phyloP scores from a whole-genome alignment of 1,140 invertebrate species.

The Bacillus rossius region DNA sequence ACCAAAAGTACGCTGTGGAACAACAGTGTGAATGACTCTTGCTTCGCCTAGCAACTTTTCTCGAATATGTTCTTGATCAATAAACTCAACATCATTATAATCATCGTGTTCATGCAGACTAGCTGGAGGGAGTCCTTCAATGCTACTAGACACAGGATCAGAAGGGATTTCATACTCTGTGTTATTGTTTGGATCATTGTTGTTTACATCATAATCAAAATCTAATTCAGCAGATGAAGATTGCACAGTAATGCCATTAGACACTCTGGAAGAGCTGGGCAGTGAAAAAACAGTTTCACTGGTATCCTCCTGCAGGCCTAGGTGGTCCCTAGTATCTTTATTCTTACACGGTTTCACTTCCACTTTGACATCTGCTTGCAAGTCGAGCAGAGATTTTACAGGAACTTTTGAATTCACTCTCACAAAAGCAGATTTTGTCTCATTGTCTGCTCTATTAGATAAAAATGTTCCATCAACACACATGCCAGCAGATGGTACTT shows the following conservation, averaged over 20 bases:
- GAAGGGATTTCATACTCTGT: conserved; percentile 3
- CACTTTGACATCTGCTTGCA: background rate
- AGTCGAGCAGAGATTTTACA: too few relatives aligned
- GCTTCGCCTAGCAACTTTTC: background rate
- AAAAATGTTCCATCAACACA: too few relatives aligned
- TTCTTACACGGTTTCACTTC: background rate
- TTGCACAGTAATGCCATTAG: background rate
- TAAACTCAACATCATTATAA: background rate
- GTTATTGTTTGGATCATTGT: conserved; percentile 15
- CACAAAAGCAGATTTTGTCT: too few relatives aligned
- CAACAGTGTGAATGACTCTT: background rate
- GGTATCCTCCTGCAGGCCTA: background rate
- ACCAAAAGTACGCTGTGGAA: background rate
- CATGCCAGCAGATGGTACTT: too few relatives aligned
- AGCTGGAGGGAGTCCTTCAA: background rate
- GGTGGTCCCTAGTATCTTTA: background rate
- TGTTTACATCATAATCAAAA: conserved; percentile 8
- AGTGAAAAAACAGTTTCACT: background rate
- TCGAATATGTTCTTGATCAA: conserved; percentile 3
- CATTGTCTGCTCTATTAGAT: too few relatives aligned
- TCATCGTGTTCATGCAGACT: background rate
- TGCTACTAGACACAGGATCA: background rate
- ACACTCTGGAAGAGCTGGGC: too few relatives aligned
- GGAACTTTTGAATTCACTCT: too few relatives aligned
- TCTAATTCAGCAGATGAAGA: background rate